Evolutionary conservation across 2,888 invertebrate species (phyloP).

Genomic region (Cryptocephalus moraei): DNA sequence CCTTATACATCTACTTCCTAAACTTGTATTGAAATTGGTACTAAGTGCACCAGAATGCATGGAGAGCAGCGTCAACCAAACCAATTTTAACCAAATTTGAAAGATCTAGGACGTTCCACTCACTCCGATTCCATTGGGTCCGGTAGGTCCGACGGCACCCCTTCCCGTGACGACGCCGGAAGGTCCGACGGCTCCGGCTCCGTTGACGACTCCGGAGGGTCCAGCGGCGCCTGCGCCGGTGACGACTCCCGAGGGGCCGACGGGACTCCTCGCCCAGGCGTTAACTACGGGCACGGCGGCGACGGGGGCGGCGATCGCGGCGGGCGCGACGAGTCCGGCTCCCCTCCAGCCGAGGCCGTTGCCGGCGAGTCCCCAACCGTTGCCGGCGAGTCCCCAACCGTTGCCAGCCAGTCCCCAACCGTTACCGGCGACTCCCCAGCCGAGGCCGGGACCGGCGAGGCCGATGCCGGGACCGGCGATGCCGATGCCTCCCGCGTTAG

Average conservation of each 20-base stretch:
- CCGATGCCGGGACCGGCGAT: background rate
- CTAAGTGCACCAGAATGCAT: too few species aligned
- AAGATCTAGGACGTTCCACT: too few species aligned
- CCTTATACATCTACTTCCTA: too few species aligned
- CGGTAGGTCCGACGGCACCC: conserved; percentile 8
- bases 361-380: background rate
- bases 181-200: conserved; percentile 13
- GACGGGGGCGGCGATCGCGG: background rate
- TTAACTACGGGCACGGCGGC: background rate
- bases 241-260: conserved; percentile 14
- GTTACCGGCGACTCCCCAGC: background rate
- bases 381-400: background rate
- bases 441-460: background rate
- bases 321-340: background rate
- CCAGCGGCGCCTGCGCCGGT: conserved; percentile 16
- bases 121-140: conserved; percentile 9
- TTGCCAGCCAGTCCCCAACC: background rate
- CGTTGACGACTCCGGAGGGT: conserved; percentile 14
- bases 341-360: conserved; percentile 1
- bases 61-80: too few species aligned
- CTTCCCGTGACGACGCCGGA: conserved; percentile 6
- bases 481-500: conserved; percentile 10
- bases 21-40: too few species aligned
- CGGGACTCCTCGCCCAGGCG: conserved; percentile 7
- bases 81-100: too few species aligned